Evolutionary conservation across 1,140 invertebrate genomes (phyloP).

Genomic region (Brachionus calyciflorus): DNA sequence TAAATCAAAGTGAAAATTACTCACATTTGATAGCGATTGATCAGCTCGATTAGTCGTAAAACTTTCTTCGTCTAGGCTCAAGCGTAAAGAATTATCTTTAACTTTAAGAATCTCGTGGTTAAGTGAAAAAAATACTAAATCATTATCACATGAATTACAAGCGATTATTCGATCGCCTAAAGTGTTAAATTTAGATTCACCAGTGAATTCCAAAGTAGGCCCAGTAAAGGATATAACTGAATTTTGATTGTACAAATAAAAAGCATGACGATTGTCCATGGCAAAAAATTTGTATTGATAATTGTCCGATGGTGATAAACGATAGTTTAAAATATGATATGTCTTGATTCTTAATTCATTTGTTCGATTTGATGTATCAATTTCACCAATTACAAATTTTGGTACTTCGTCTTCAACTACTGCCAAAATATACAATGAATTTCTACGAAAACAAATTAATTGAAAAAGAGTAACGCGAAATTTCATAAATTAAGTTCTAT

Average conservation of each 20-base stretch:
- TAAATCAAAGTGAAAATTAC: conserved; percentile 5
- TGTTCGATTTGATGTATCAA: conserved; percentile 4
- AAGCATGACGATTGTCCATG: conserved; percentile 33
- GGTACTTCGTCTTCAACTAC: conserved; percentile 10
- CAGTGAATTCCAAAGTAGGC: conserved; percentile 29
- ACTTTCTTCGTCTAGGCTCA: conserved; percentile 37
- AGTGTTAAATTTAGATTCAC: conserved; percentile 39
- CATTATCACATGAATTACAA: conserved; percentile 24
- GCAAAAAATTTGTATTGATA: conserved; percentile 15
- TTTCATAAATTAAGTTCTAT: too few species aligned
- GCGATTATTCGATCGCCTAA: conserved; percentile 35
- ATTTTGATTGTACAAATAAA: conserved; percentile 28
- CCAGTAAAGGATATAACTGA: conserved; percentile 38
- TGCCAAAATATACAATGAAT: conserved; percentile 30
- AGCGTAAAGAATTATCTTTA: conserved; percentile 28
- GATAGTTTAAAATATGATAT: conserved; percentile 17
- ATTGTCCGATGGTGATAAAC: not conserved
- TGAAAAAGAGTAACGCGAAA: too few species aligned
- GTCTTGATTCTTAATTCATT: conserved; percentile 6
- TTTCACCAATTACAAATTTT: conserved; percentile 26
- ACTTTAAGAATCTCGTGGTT: conserved; percentile 36
- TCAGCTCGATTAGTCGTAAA: not conserved
- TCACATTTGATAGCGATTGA: conserved; percentile 8
- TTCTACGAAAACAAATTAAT: not conserved
- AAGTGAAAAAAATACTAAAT: conserved; percentile 39